Evolutionary conservation across 1,140 invertebrate genomes (phyloP).

Genomic region (Drosophila fuyamai): DNA sequence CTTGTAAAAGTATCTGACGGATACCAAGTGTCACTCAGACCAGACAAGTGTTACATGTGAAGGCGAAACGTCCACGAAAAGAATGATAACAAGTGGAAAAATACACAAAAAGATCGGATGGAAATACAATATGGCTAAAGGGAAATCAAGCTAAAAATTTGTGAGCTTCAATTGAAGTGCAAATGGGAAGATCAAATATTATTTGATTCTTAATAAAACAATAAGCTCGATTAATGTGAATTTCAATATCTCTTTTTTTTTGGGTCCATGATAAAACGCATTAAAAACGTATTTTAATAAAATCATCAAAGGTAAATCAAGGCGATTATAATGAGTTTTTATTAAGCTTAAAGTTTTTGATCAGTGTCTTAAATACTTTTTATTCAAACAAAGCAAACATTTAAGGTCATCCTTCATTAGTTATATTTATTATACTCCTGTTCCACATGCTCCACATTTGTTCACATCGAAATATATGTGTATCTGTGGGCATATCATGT

Average conservation of each 20-base stretch:
- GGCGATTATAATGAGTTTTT: too few species aligned
- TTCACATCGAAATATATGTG: constrained; percentile 1
- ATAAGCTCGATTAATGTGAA: neutral
- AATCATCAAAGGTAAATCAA: too few species aligned
- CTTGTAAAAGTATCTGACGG: constrained; percentile 48
- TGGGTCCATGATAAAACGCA: neutral
- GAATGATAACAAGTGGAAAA: constrained; percentile 30
- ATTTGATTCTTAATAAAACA: constrained; percentile 2
- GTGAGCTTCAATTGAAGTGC: constrained; percentile 16
- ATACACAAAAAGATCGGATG: constrained; percentile 21
- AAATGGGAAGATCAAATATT: constrained; percentile 13
- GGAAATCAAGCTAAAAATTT: constrained; percentile 31
- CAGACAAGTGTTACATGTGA: constrained; percentile 45
- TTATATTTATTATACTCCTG: neutral
- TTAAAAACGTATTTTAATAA: too few species aligned
- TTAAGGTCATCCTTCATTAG: neutral
- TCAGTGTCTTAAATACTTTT: neutral
- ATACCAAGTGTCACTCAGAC: constrained; percentile 37
- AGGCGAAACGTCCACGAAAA: constrained; percentile 33
- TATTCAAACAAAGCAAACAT: neutral
- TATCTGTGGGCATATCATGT: constrained; percentile 21
- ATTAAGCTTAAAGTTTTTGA: too few species aligned
- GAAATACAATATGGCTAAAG: constrained; percentile 23
- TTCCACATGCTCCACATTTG: constrained; percentile 2
- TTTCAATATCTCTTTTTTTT: neutral